Percentiles rank a stretch among this genome's conserved stretches.
Conservation (phyloP, 2,113 vertebrate genomes). For the Oncorhynchus kisutch region DNA sequence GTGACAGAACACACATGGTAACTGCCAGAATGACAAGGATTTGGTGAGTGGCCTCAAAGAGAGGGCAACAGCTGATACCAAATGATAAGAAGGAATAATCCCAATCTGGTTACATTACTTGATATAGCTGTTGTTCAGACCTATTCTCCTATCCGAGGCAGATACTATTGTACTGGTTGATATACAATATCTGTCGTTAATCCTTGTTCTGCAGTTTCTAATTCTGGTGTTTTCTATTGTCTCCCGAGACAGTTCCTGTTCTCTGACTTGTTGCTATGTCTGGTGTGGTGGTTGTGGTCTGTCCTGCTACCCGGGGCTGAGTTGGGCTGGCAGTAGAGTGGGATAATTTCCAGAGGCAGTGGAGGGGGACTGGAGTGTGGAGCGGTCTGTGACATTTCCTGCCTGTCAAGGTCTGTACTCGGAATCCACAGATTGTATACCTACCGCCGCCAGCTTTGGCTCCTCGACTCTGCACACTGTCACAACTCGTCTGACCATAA, state of each 20-base stretch:
- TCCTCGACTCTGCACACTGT: neutral
- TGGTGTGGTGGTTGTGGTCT: neutral
- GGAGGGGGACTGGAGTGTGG: neutral
- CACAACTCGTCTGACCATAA: neutral
- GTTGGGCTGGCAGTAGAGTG: no score
- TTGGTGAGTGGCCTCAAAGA: neutral
- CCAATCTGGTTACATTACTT: no score
- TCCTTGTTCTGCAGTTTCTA: neutral
- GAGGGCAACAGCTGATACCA: no score
- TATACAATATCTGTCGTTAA: neutral
- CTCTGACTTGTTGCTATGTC: neutral
- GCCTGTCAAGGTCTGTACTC: neutral
- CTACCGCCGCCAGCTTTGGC: neutral
- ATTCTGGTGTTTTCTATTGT: neutral
- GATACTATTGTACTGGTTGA: neutral
- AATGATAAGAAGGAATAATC: no score
- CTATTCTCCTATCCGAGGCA: neutral
- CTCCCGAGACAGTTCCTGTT: neutral
- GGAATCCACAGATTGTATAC: neutral
- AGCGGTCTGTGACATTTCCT: neutral
- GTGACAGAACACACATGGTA: neutral
- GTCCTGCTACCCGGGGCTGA: no score
- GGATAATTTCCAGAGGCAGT: no score
- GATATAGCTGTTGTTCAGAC: neutral
- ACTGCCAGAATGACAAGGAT: neutral